Evolutionary conservation across 2,888 invertebrate species (phyloP).

Genomic region (Drosophila aldrichi): DNA sequence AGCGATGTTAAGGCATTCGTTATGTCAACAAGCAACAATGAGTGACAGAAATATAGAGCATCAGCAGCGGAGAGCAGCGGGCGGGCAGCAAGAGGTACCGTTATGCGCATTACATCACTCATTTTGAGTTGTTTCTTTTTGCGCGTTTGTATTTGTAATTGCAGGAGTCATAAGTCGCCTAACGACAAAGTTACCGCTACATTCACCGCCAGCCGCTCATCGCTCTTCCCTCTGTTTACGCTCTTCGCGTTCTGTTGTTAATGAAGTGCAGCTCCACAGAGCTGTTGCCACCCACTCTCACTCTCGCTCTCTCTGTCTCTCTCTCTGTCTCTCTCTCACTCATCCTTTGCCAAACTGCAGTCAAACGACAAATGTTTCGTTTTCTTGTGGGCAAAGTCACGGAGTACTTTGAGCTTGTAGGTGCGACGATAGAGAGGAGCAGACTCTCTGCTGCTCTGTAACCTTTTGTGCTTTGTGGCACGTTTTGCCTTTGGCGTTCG

Average conservation of each 20-base stretch:
- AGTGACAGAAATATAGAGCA: constrained; percentile 14
- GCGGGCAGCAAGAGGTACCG: constrained; percentile 28
- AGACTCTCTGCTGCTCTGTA: constrained; percentile 29
- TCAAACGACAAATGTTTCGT: constrained; percentile 66
- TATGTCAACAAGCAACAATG: constrained; percentile 78
- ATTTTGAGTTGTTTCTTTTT: constrained; percentile 50
- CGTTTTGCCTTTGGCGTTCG: constrained; percentile 49
- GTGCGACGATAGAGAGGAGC: background rate
- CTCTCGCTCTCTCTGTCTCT: constrained; percentile 1
- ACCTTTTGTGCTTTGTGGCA: constrained; percentile 65
- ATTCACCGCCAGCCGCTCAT: constrained; percentile 14
- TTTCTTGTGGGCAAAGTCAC: constrained; percentile 38
- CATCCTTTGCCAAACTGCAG: constrained; percentile 43
- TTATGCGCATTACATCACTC: constrained; percentile 76
- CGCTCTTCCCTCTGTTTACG: background rate
- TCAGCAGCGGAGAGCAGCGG: constrained; percentile 6
- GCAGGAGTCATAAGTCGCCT: constrained; percentile 67
- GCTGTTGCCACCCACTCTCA: constrained; percentile 8
- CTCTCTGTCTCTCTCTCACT: background rate
- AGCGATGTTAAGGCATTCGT: constrained; percentile 75
- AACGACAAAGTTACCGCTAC: constrained; percentile 56
- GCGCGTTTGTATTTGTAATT: constrained; percentile 68
- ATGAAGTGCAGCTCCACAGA: constrained; percentile 66
- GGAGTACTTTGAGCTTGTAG: constrained; percentile 1
- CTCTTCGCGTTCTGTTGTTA: constrained; percentile 30